Evolutionary conservation across 2,797 vertebrate species (phyloP).

Genomic region (Synanceia verrucosa): DNA sequence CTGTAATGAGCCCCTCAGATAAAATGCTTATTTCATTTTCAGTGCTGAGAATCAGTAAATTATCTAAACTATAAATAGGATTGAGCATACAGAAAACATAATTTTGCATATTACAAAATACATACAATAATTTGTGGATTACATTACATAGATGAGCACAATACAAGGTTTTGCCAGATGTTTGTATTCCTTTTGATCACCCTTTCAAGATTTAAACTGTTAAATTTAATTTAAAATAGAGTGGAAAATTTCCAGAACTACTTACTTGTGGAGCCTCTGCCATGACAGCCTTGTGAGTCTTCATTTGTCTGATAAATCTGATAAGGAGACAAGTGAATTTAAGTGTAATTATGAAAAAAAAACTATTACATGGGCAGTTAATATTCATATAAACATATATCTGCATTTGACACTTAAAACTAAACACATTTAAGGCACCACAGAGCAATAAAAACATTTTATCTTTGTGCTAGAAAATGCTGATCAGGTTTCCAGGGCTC

Average conservation of each 20-base stretch:
- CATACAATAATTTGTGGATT: too few relatives aligned
- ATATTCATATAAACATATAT: neutral
- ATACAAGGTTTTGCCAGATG: constrained; percentile 4
- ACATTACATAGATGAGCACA: too few relatives aligned
- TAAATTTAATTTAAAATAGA: constrained; percentile 19
- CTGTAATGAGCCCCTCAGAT: neutral
- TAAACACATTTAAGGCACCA: neutral
- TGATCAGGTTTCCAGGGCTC: neutral
- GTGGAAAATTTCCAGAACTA: constrained; percentile 46
- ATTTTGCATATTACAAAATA: too few relatives aligned
- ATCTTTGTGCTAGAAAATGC: constrained; percentile 22
- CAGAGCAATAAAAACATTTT: neutral
- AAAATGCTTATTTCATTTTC: neutral
- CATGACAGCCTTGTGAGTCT: neutral
- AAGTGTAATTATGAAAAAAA: constrained; percentile 14
- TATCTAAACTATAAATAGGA: neutral
- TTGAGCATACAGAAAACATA: too few relatives aligned
- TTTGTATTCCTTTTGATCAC: constrained; percentile 23
- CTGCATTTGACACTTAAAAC: neutral
- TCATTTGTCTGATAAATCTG: constrained; percentile 34
- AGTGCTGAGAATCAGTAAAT: neutral
- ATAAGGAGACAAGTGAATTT: constrained; percentile 25
- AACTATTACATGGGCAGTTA: neutral
- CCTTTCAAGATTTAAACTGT: constrained; percentile 8
- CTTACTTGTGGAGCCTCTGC: neutral